A percentile compares a stretch with the other conserved stretches of the same genome.
phyloP scores from a whole-genome alignment of 1,140 invertebrate species.

The Bradysia coprophila region DNA sequence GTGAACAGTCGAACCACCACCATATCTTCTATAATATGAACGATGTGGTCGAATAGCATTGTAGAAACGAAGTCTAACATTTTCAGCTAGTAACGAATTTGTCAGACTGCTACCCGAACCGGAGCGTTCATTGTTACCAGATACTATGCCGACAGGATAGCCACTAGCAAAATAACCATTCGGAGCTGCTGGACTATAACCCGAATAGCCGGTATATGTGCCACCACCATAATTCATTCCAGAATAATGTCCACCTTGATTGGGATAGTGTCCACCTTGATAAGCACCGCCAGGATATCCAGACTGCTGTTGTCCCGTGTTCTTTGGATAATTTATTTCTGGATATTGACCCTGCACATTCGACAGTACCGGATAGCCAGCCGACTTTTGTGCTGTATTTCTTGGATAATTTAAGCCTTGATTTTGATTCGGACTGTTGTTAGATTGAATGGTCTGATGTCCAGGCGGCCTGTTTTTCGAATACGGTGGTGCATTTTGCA shows the following conservation, averaged over 20 bases:
- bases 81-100: neutral
- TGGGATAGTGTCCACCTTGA: no score
- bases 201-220: no score
- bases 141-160: no score
- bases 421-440: neutral
- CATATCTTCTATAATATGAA: neutral
- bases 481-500: no score
- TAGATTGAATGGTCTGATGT: no score
- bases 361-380: no score
- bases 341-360: neutral
- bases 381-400: neutral
- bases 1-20: neutral
- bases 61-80: neutral
- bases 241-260: no score
- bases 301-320: neutral
- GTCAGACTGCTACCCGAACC: neutral
- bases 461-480: no score
- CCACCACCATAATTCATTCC: no score
- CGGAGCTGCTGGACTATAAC: no score
- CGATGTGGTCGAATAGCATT: neutral
- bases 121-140: neutral
- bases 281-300: neutral
- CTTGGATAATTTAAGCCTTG: neutral
- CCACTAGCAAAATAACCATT: no score
- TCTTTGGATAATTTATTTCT: neutral